Conservation (phyloP, 30 jellyfish, hydroid and myxozoan genomes). For the Hydra vulgaris region DNA sequence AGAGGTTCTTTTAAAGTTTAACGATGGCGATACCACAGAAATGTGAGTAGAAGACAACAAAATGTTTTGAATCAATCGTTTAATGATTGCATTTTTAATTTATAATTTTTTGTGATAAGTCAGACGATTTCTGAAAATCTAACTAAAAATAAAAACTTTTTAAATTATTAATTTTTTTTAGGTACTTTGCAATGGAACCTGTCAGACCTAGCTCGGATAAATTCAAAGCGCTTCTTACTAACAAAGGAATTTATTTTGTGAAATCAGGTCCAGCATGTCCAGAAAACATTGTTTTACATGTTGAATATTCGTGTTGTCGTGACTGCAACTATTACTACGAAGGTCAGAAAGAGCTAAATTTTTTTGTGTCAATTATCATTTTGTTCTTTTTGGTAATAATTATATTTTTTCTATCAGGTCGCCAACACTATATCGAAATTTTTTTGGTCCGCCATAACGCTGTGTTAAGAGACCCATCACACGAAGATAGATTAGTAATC, state of each 20-base stretch:
- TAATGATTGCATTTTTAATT: neutral
- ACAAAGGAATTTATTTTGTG: constrained; percentile 74
- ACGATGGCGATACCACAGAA: constrained; percentile 58
- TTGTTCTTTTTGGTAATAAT: neutral
- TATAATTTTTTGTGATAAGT: neutral
- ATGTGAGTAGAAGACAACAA: constrained; percentile 30
- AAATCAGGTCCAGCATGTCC: constrained; percentile 75
- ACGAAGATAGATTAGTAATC: constrained; percentile 68
- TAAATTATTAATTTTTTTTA: too few species aligned
- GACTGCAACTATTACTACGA: constrained; percentile 22
- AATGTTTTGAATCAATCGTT: neutral
- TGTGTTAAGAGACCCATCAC: constrained; percentile 41
- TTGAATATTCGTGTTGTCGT: constrained; percentile 49
- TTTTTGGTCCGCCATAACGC: constrained; percentile 62
- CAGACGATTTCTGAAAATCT: too few species aligned
- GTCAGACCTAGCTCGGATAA: constrained; percentile 49
- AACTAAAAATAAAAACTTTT: too few species aligned
- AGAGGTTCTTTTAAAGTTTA: constrained; percentile 57
- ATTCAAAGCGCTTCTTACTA: constrained; percentile 66
- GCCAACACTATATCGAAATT: constrained; percentile 48
- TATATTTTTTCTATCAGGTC: constrained; percentile 23
- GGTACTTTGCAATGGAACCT: constrained; percentile 70
- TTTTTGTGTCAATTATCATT: neutral
- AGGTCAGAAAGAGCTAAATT: constrained; percentile 14
- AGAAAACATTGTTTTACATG: constrained; percentile 61